Evolutionary conservation across 2,113 vertebrate genomes (phyloP).

Genomic region (Dunckerocampus dactyliophorus): DNA sequence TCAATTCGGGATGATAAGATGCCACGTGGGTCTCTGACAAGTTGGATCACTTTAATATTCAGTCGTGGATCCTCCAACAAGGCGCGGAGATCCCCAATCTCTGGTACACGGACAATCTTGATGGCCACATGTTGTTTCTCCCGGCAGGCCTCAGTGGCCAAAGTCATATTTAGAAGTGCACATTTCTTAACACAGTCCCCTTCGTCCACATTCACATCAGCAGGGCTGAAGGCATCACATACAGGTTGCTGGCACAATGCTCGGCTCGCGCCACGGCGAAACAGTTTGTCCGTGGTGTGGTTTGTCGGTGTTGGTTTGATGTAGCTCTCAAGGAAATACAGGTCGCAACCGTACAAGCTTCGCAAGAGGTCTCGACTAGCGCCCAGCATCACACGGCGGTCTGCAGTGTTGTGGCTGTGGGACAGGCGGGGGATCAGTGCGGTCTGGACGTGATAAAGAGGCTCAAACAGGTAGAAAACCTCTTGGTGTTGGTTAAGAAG

Average conservation of each 20-base stretch:
- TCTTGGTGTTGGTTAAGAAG: slow-evolving; percentile 96
- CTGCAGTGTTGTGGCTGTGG: slow-evolving; percentile 79
- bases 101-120: slow-evolving; percentile 90
- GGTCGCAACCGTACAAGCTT: slow-evolving; percentile 89
- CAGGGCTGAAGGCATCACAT: slow-evolving; percentile 76
- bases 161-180: slow-evolving; percentile 82
- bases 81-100: slow-evolving; percentile 85
- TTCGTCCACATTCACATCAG: slow-evolving; percentile 83
- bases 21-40: slow-evolving; percentile 91
- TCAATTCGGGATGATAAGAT: slow-evolving; percentile 92
- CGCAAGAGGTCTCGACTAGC: slow-evolving; percentile 90
- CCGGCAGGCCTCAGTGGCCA: slow-evolving; percentile 84
- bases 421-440: slow-evolving; percentile 86
- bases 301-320: slow-evolving; percentile 88
- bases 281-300: slow-evolving; percentile 89
- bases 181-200: slow-evolving; percentile 93
- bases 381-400: slow-evolving; percentile 88
- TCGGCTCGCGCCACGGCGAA: slow-evolving; percentile 89
- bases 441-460: slow-evolving; percentile 93
- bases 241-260: slow-evolving; percentile 88
- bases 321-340: slow-evolving; percentile 93
- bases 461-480: slow-evolving; percentile 97
- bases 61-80: slow-evolving; percentile 91
- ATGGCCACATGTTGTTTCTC: slow-evolving; percentile 87
- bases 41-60: slow-evolving; percentile 94